phyloP scores from a whole-genome alignment of 2,113 vertebrate species.

The Lophura nycthemera region DNA sequence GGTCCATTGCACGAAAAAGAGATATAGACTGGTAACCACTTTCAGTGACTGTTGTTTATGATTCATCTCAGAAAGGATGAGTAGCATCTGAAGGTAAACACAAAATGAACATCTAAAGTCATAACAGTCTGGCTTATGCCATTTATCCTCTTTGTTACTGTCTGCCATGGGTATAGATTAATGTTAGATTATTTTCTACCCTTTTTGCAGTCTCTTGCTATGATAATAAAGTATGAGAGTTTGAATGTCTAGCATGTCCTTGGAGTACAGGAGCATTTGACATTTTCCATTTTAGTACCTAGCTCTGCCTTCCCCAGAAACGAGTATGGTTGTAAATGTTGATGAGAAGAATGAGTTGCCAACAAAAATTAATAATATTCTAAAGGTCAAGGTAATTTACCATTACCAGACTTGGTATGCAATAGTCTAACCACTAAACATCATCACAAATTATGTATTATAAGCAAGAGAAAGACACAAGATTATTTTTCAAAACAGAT shows the following conservation, averaged over 20 bases:
- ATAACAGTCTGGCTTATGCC: background rate
- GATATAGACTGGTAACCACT: accelerated
- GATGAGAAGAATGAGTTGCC: slow-evolving; percentile 22
- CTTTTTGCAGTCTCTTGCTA: slow-evolving; percentile 34
- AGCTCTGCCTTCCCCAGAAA: slow-evolving; percentile 31
- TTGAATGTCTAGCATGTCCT: slow-evolving; percentile 49
- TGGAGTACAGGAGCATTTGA: slow-evolving; percentile 47
- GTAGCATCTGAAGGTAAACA: background rate
- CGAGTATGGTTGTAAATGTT: slow-evolving; percentile 37
- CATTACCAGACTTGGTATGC: background rate
- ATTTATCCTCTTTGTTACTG: background rate
- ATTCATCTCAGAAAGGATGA: background rate
- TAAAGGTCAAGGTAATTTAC: slow-evolving; percentile 65
- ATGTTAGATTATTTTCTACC: slow-evolving; percentile 44
- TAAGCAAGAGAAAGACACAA: background rate
- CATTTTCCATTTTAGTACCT: slow-evolving; percentile 63
- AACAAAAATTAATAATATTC: slow-evolving; percentile 56
- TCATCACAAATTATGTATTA: background rate
- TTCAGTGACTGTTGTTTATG: background rate
- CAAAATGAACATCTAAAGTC: background rate
- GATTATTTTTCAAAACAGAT: background rate
- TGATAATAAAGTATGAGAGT: slow-evolving; percentile 63
- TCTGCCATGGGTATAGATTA: background rate
- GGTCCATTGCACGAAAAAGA: background rate
- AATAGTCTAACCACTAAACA: background rate